Conservation (phyloP, 2,797 vertebrate genomes). For the Acipenser ruthenus region DNA sequence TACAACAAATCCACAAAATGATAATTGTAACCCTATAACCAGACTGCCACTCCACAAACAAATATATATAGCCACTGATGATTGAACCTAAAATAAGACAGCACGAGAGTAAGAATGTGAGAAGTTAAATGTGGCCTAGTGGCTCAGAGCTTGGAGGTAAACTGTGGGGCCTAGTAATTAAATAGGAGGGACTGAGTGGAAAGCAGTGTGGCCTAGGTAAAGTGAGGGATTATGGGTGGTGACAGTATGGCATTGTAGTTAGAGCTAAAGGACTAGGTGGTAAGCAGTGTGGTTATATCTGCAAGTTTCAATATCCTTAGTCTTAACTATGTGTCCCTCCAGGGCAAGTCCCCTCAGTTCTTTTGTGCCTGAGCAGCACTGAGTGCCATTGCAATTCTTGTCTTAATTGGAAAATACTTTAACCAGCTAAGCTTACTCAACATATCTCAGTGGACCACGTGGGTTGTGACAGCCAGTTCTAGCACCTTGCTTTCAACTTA, state of each 20-base stretch:
- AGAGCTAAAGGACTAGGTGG: slow-evolving; percentile 2
- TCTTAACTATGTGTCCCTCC: slow-evolving; percentile 18
- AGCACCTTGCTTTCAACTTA: background rate
- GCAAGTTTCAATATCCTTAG: slow-evolving; percentile 20
- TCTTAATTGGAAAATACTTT: slow-evolving; percentile 32
- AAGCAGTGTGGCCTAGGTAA: too few species aligned
- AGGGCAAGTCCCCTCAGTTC: slow-evolving; percentile 22
- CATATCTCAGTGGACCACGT: slow-evolving; percentile 23
- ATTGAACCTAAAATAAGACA: slow-evolving; percentile 2
- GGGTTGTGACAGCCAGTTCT: slow-evolving; percentile 19
- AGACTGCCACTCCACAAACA: background rate
- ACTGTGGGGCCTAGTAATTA: too few species aligned
- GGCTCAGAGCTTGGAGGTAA: too few species aligned
- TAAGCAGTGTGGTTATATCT: too few species aligned
- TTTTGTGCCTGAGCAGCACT: slow-evolving; percentile 31
- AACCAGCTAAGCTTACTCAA: slow-evolving; percentile 29
- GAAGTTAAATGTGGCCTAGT: slow-evolving; percentile 16
- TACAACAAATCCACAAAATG: too few species aligned
- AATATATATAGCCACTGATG: background rate
- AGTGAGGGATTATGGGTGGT: too few species aligned
- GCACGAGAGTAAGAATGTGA: slow-evolving; percentile 6
- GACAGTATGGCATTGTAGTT: background rate
- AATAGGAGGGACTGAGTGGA: too few species aligned
- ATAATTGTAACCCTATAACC: too few species aligned
- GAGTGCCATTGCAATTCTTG: slow-evolving; percentile 26